Evolutionary conservation across 2,797 vertebrate species (phyloP).

Genomic region (Liparis tanakae): DNA sequence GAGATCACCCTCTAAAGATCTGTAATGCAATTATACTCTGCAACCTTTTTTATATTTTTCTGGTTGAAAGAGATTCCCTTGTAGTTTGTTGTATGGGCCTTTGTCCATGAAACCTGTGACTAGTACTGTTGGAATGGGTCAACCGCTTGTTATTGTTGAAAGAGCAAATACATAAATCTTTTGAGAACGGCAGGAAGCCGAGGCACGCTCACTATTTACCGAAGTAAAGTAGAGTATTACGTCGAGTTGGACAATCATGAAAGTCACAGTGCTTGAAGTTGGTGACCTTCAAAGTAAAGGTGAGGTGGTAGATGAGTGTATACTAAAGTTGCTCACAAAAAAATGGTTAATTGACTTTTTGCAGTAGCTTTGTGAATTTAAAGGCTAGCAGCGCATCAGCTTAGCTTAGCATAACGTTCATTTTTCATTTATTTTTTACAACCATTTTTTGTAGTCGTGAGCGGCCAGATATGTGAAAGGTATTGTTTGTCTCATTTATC

Average conservation of each 20-base stretch:
- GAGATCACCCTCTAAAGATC: constrained; percentile 67
- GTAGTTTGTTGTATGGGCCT: constrained; percentile 30
- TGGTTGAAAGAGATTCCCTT: constrained; percentile 48
- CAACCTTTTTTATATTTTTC: constrained; percentile 39
- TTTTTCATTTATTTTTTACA: too few species aligned
- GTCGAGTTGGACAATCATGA: not conserved
- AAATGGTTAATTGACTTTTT: not conserved
- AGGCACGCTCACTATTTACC: constrained; percentile 33
- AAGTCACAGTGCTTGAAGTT: not conserved
- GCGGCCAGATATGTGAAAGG: not conserved
- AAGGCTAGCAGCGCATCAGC: not conserved
- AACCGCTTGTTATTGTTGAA: constrained; percentile 36
- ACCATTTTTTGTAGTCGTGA: not conserved
- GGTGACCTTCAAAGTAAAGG: not conserved
- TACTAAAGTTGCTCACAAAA: not conserved
- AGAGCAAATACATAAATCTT: constrained; percentile 54
- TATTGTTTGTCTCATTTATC: not conserved
- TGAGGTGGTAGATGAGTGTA: not conserved
- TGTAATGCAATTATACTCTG: constrained; percentile 64
- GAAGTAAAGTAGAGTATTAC: not conserved
- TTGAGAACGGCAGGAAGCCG: constrained; percentile 27
- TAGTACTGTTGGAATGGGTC: constrained; percentile 21
- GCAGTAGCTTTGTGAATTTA: not conserved
- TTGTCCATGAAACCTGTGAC: constrained; percentile 33
- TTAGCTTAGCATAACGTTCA: not conserved